Conservation (phyloP, 2,113 vertebrate species). For the Rhineura floridana region DNA sequence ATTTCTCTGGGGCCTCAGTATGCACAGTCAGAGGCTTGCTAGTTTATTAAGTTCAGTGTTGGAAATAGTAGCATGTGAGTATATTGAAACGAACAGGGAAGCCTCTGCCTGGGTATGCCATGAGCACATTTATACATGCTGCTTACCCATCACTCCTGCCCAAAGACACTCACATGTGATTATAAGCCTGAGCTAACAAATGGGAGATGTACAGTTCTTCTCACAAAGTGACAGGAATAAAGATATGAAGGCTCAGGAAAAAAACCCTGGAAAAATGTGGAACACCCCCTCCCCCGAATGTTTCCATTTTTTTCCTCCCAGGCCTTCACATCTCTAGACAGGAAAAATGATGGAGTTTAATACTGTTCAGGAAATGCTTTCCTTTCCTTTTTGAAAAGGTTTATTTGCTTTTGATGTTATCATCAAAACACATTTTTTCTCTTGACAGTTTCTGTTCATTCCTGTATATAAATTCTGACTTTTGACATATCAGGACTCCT, state of each 20-base stretch:
- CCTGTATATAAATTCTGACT: constrained; percentile 21
- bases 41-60: neutral
- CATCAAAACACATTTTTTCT: constrained; percentile 54
- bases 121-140: neutral
- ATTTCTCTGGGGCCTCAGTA: neutral
- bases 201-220: constrained; percentile 25
- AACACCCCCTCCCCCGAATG: too few species aligned
- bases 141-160: too few species aligned
- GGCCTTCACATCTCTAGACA: too few species aligned
- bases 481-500: constrained; percentile 9
- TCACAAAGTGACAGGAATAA: constrained; percentile 36
- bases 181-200: too few species aligned
- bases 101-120: neutral
- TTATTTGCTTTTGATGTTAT: constrained; percentile 70
- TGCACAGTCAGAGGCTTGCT: neutral
- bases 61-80: neutral
- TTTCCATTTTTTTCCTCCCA: too few species aligned
- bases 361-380: constrained; percentile 58
- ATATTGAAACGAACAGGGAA: neutral
- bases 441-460: constrained; percentile 30
- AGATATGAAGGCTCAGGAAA: too few species aligned
- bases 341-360: constrained; percentile 43
- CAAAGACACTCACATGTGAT: too few species aligned
- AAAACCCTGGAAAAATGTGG: too few species aligned
- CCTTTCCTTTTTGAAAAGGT: constrained; percentile 59